These are phyloP conservation scores for Luscinia megarhynchos DNA, from an alignment of 2,797 vertebrate species.

Conservation along the genomic window DNA sequence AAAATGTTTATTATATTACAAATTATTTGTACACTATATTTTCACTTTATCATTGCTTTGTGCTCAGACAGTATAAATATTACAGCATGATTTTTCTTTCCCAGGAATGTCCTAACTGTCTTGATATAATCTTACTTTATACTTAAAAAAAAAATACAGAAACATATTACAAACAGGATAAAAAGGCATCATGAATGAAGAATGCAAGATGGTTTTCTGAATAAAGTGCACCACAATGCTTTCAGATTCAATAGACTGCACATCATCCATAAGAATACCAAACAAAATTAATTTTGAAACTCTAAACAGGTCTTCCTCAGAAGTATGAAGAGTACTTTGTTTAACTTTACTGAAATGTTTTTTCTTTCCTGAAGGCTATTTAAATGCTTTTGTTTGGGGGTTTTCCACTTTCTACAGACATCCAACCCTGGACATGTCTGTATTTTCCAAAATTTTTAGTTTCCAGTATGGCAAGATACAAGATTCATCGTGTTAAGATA, in stretches of 20 bases:
- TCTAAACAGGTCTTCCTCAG: constrained; percentile 24
- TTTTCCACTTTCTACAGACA: neutral
- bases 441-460: neutral
- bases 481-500: neutral
- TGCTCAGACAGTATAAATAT: constrained; percentile 66
- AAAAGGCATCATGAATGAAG: constrained; percentile 37
- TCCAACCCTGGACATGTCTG: neutral
- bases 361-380: neutral
- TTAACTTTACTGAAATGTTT: constrained; percentile 10
- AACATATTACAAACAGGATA: constrained; percentile 40
- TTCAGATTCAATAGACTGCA: constrained; percentile 2
- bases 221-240: constrained; percentile 50
- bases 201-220: constrained; percentile 14
- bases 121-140: constrained; percentile 13
- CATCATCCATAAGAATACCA: neutral
- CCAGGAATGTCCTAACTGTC: constrained; percentile 46
- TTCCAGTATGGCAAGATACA: neutral
- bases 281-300: constrained; percentile 16
- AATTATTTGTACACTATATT: constrained; percentile 68
- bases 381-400: neutral
- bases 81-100: constrained; percentile 55
- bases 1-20: constrained; percentile 78
- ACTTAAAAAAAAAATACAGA: constrained; percentile 14
- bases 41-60: constrained; percentile 63
- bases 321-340: constrained; percentile 20